Base-by-base conservation (phyloP, 2,113 vertebrate genomes). In the Osmerus eperlanus region DNA sequence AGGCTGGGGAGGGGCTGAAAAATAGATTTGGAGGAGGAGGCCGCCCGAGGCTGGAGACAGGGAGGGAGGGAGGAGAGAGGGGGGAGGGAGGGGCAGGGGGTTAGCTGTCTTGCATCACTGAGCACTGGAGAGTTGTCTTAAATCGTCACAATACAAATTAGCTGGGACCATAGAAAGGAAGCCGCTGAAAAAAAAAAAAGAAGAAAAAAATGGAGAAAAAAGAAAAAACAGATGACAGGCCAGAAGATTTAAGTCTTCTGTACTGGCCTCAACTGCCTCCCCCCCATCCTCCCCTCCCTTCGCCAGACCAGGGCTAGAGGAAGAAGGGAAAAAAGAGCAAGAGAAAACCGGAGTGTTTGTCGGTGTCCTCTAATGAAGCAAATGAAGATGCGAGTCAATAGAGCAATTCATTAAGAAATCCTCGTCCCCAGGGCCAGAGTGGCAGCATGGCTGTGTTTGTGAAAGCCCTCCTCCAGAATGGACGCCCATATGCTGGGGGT, bases 351-450 rank as follows among this genome's bases (percentile, higher is more conserved):
- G 76, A 75, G 91, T 89, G 93, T 89, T 87, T 91, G 93, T 94
- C 94, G 93, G 93, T 94, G 90, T 93, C 91, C 92, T 95, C 94
- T 96, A 96, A 96, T 95, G 95, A 97, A 94, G 94, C 94, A 94
- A 93, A 93, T 91, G 88, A 95, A 92, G 94, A 95, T 96, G 92
- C 91, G 94, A 97, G 95, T 97, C 96, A 97, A 98, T 95, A 96
- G 95, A 97, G 94, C 96, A 97, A 97, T 99, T 98, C 96, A 98
- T 99, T 98, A 98, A 98, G 96, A 96, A 97, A 96, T 97, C 94
- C 96, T 94, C 95, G 96, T 96, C 96, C 95, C 96, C 86, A 61
- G 90, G 95, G 96, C 89, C 78, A 78, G 90, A 91, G 90, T 90
- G 84, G 89, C 79, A 91, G 91, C 92, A 93, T 92, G 91, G 94